A percentile compares a stretch with the other conserved stretches of the same genome.
phyloP scores from a whole-genome alignment of 2,888 invertebrate genomes.

The Teinopalpus imperialis region DNA sequence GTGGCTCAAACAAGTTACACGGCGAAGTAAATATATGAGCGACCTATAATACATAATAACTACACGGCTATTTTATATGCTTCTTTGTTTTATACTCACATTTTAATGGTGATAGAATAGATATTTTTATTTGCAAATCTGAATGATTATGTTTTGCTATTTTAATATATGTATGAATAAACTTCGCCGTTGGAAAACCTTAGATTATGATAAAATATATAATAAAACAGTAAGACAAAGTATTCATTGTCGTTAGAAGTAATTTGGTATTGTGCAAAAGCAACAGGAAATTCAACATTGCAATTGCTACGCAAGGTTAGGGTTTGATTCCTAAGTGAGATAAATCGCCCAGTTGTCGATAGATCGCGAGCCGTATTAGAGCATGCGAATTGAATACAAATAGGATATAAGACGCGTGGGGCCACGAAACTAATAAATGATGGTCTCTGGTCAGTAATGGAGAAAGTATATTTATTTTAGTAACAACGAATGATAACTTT shows the following conservation, averaged over 20 bases:
- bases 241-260: constrained; percentile 53
- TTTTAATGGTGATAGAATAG: background rate
- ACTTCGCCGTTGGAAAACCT: too few species aligned
- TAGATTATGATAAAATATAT: too few species aligned
- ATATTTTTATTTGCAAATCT: too few species aligned
- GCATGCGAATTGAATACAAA: constrained; percentile 73
- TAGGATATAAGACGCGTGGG: constrained; percentile 45
- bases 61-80: constrained; percentile 3
- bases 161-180: too few species aligned
- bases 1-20: constrained; percentile 9
- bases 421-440: constrained; percentile 29
- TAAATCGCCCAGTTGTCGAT: constrained; percentile 68
- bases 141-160: too few species aligned
- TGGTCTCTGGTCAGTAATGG: too few species aligned
- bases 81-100: background rate
- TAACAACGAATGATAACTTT: too few species aligned
- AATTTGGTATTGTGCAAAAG: constrained; percentile 68
- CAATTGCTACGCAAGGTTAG: constrained; percentile 57
- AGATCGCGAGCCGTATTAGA: constrained; percentile 68
- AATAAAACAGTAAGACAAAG: too few species aligned
- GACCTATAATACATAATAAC: constrained; percentile 11
- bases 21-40: background rate
- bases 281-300: constrained; percentile 61
- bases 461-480: too few species aligned
- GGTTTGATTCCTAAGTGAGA: constrained; percentile 62